These are phyloP conservation scores for Nemopilema nomurai DNA, from an alignment of 30 jellyfish, hydroid and myxozoan genomes.

Conservation along the genomic window DNA sequence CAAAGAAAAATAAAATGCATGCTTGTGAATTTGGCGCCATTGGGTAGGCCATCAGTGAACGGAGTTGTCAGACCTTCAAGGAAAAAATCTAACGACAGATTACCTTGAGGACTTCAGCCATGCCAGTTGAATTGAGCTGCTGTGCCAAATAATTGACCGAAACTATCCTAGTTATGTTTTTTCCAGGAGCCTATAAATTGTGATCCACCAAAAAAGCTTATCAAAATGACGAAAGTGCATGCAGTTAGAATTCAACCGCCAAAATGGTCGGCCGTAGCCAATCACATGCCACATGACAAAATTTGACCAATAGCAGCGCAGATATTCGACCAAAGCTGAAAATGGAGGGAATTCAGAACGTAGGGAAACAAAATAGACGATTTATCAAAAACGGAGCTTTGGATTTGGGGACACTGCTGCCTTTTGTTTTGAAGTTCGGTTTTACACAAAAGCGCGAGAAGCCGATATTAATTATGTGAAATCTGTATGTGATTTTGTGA, in stretches of 20 bases:
- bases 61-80: neutral
- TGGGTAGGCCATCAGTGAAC: neutral
- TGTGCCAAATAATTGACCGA: neutral
- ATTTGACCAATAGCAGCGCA: neutral
- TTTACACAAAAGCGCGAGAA: no score
- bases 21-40: neutral
- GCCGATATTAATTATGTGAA: no score
- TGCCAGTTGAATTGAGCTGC: neutral
- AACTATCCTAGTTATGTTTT: neutral
- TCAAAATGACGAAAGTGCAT: neutral
- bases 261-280: neutral
- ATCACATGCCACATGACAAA: neutral
- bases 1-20: neutral
- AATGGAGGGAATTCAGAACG: neutral
- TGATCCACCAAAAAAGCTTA: neutral
- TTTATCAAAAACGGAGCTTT: no score
- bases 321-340: neutral
- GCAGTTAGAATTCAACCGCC: conserved; percentile 7
- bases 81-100: neutral
- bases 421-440: no score
- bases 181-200: neutral
- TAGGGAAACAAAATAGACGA: neutral
- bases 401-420: no score
- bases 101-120: conserved; percentile 66
- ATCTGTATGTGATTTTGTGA: no score